Base-by-base conservation (phyloP, 2,113 vertebrate species). In the Athene cunicularia region DNA sequence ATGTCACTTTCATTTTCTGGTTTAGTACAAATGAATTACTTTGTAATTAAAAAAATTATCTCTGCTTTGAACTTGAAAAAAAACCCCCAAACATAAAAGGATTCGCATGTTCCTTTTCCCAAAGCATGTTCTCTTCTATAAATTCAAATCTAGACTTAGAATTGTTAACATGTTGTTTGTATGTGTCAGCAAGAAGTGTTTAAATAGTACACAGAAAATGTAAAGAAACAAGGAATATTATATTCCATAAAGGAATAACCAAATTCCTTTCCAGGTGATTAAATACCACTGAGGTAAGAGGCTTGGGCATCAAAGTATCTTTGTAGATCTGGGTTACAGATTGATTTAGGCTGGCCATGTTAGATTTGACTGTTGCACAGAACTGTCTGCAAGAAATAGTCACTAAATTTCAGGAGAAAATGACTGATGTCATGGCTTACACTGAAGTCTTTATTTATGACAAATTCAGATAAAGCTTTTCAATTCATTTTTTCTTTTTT, bases 391-490 rank as follows among this genome's bases (percentile, higher is more conserved):
- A 73, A 83, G 45, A 75, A 50, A 11, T 9, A 73, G 68, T 80
- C 64, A 83, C 56, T 63, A 71, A 85, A 96, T 97, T 97, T 88
- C 62, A 90, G 74, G 17, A 75, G 37, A 71, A 97, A 93, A 63
- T 59, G 84, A 67, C 17, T 21, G 28, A 41, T 86, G 32, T 20
- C 55, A 68, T 49, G 41, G 80, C 56, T 95, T 81, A 60, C 58
- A 81, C 19, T 30, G 24, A 83, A 92, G 18, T 71, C 20, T 45
- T 74, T 71, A 83, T 89, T 92, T 93, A 80, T 88, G 50, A 77
- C 37, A 89, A 81, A 94, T 90, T 93, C 50, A 77, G 47, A 68
- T 43, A 82, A 94, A 90, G 27, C 10, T 95, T 90, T 70, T 33
- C 64, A 68, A 58, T 50, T 28, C 17, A 26, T 45, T 5, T 22